Conservation (phyloP, 2,888 invertebrate species). For the Arge pagana region DNA sequence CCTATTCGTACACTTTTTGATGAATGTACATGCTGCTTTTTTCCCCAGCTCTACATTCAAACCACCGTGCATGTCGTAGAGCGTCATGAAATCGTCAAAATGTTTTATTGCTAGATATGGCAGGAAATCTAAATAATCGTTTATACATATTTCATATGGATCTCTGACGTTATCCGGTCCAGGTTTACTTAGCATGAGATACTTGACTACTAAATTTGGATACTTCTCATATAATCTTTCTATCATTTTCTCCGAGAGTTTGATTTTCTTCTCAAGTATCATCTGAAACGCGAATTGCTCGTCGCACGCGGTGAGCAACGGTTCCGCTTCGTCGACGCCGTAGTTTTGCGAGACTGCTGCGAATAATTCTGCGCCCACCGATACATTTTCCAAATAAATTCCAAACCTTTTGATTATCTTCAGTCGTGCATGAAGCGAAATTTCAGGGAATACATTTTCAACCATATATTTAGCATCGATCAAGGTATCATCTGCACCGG, state of each 20-base stretch:
- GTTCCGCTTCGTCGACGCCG: slow-evolving; percentile 36
- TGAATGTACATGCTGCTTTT: slow-evolving; percentile 34
- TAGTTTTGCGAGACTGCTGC: slow-evolving; percentile 30
- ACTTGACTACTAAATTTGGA: slow-evolving; percentile 43
- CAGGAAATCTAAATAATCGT: slow-evolving; percentile 32
- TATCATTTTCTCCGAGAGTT: slow-evolving; percentile 27
- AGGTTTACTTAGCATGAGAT: slow-evolving; percentile 36
- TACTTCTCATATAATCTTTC: slow-evolving; percentile 34
- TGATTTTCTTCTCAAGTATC: slow-evolving; percentile 29
- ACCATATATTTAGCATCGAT: slow-evolving; percentile 41
- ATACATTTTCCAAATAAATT: slow-evolving; percentile 27
- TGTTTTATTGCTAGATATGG: slow-evolving; percentile 39
- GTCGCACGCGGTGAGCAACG: slow-evolving; percentile 42
- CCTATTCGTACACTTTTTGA: slow-evolving; percentile 37
- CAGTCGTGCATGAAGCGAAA: slow-evolving; percentile 40
- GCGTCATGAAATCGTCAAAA: slow-evolving; percentile 36
- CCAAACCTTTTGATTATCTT: slow-evolving; percentile 43
- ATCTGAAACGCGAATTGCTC: slow-evolving; percentile 37
- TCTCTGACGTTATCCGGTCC: background rate
- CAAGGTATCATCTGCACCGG: slow-evolving; percentile 33
- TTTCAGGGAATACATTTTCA: slow-evolving; percentile 37
- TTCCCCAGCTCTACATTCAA: slow-evolving; percentile 35
- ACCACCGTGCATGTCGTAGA: slow-evolving; percentile 31
- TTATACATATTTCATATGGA: slow-evolving; percentile 21
- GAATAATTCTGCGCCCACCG: slow-evolving; percentile 45